A percentile compares a stretch with the other conserved stretches of the same genome.
Conservation (phyloP, 2,797 vertebrate genomes). For the Fundulus diaphanus region DNA sequence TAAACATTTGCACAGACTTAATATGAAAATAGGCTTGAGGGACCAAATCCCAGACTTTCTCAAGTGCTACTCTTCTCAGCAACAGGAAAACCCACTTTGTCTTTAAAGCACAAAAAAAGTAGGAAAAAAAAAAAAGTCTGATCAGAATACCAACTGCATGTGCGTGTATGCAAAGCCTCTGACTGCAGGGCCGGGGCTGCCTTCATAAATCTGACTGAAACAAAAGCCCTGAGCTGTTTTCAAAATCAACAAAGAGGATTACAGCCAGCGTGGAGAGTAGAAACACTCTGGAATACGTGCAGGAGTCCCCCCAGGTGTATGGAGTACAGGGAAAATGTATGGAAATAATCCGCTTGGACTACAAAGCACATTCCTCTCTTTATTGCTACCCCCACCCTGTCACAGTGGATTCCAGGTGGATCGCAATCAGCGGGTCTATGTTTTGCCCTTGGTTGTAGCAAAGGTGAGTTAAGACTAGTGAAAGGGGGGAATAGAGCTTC, state of each 20-base stretch:
- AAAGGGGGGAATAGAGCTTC: conserved; percentile 14
- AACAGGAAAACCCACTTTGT: conserved; percentile 41
- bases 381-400: conserved; percentile 66
- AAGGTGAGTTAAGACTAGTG: conserved; percentile 61
- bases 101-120: conserved; percentile 14
- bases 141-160: conserved; percentile 12
- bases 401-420: conserved; percentile 71
- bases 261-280: conserved; percentile 32
- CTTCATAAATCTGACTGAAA: conserved; percentile 26
- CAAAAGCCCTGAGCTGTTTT: conserved; percentile 32
- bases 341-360: conserved; percentile 68
- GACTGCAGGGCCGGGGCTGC: conserved; percentile 26
- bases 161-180: conserved; percentile 18
- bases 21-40: conserved; percentile 32
- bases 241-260: conserved; percentile 61
- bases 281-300: conserved; percentile 45
- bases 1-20: conserved; percentile 19
- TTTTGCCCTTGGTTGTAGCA: conserved; percentile 43
- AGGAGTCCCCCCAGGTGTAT: conserved; percentile 70
- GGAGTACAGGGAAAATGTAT: conserved; percentile 55
- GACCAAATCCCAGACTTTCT: conserved; percentile 55
- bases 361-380: conserved; percentile 77
- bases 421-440: conserved; percentile 56
- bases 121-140: not conserved
- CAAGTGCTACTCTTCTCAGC: conserved; percentile 14